These are phyloP conservation scores for Stegastes partitus DNA, from an alignment of 2,113 vertebrate species.

Conservation along the genomic window DNA sequence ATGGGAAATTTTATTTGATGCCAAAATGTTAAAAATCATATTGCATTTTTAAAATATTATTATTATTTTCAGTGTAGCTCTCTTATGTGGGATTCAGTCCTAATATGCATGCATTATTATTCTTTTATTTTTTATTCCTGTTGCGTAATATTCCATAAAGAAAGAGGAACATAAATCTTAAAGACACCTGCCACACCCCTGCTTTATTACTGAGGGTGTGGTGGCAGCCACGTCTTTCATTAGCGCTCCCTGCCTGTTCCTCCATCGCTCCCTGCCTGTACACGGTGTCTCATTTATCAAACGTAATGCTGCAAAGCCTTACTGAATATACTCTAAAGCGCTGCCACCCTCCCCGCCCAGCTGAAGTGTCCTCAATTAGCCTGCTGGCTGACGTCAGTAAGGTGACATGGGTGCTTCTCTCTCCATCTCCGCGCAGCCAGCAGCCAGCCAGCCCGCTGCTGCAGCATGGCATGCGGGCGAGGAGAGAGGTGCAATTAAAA, in stretches of 20 bases:
- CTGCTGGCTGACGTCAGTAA: slow-evolving; percentile 82
- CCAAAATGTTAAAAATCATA: neutral
- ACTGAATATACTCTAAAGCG: slow-evolving; percentile 2
- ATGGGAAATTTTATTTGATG: neutral
- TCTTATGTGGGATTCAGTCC: neutral
- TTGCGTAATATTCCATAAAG: neutral
- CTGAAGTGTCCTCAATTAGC: slow-evolving; percentile 78
- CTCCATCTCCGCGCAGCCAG: slow-evolving; percentile 34
- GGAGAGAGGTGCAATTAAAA: slow-evolving; percentile 24
- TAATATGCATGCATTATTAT: neutral
- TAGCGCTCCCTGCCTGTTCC: neutral
- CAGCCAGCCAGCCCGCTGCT: slow-evolving; percentile 9
- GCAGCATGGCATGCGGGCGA: slow-evolving; percentile 21
- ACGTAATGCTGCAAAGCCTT: slow-evolving; percentile 50
- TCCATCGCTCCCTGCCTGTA: neutral
- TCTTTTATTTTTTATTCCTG: slow-evolving; percentile 1
- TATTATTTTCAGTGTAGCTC: neutral
- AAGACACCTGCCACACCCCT: slow-evolving; percentile 53
- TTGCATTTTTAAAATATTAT: neutral
- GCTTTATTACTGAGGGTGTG: slow-evolving; percentile 60
- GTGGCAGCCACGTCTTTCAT: neutral
- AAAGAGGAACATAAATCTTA: neutral
- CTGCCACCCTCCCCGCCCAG: slow-evolving; percentile 61
- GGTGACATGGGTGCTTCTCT: slow-evolving; percentile 73
- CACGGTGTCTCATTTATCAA: slow-evolving; percentile 24